Evolutionary conservation across 2,113 vertebrate genomes (phyloP).

Genomic region (Eudyptes chrysolophus): DNA sequence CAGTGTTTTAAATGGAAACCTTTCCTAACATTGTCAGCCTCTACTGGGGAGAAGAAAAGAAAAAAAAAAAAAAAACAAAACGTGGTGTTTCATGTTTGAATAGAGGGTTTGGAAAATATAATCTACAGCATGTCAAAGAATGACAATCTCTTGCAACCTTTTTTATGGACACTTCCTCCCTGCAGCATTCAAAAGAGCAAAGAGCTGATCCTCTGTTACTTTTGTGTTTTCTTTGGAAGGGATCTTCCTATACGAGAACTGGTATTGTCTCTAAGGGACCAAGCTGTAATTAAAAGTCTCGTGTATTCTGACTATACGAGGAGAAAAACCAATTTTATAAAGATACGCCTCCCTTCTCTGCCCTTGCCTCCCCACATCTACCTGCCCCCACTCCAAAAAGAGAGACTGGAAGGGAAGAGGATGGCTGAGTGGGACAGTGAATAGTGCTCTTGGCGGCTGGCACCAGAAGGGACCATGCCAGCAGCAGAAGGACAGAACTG

Average conservation of each 20-base stretch:
- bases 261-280: background rate
- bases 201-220: background rate
- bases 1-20: background rate
- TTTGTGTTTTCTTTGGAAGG: background rate
- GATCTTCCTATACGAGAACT: background rate
- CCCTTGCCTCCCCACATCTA: background rate
- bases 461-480: background rate
- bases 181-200: background rate
- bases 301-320: background rate
- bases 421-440: background rate
- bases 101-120: background rate
- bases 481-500: background rate
- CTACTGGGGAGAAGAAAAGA: background rate
- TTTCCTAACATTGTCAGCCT: background rate
- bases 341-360: background rate
- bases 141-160: background rate
- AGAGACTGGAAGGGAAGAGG: background rate
- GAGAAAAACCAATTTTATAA: background rate
- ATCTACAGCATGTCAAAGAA: accelerated
- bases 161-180: background rate
- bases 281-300: background rate
- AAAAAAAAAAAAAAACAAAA: background rate
- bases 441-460: background rate
- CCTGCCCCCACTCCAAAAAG: background rate
- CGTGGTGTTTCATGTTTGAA: background rate